These are phyloP conservation scores for Diachrysia chrysitis DNA, from an alignment of 2,888 invertebrate genomes.

Conservation along the genomic window DNA sequence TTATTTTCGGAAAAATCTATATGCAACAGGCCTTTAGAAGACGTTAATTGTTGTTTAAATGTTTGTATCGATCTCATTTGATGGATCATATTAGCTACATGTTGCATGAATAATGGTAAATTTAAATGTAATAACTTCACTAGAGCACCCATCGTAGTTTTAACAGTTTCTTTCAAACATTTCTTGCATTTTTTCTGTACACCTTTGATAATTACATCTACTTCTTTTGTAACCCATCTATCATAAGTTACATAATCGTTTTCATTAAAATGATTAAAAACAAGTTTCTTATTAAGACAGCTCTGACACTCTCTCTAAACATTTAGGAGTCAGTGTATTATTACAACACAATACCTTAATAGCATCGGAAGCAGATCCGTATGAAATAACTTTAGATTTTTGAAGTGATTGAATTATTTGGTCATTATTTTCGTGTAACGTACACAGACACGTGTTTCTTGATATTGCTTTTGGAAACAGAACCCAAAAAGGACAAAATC, in stretches of 20 bases:
- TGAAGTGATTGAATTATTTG: constrained; percentile 13
- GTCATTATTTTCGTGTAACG: constrained; percentile 26
- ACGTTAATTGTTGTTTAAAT: constrained; percentile 35
- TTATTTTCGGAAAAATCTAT: constrained; percentile 52
- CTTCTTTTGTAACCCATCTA: constrained; percentile 37
- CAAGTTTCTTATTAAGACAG: constrained; percentile 27
- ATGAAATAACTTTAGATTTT: constrained; percentile 13
- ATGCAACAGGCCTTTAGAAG: constrained; percentile 32
- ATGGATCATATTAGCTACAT: constrained; percentile 35
- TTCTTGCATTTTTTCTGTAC: constrained; percentile 32
- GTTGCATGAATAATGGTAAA: constrained; percentile 34
- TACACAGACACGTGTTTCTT: constrained; percentile 40
- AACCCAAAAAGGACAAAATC: no score
- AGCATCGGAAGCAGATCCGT: constrained; percentile 23
- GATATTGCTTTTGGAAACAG: constrained; percentile 22
- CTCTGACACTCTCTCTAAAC: constrained; percentile 27
- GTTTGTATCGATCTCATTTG: constrained; percentile 33
- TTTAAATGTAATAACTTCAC: constrained; percentile 13
- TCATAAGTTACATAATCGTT: constrained; percentile 29
- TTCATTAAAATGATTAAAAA: constrained; percentile 6
- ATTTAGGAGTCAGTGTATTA: constrained; percentile 24
- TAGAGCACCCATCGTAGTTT: constrained; percentile 22
- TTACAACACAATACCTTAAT: constrained; percentile 29
- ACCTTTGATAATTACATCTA: constrained; percentile 25
- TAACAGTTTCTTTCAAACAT: constrained; percentile 45